These are phyloP conservation scores for Leuctra nigra DNA, from an alignment of 2,888 invertebrate species.

Conservation along the genomic window DNA sequence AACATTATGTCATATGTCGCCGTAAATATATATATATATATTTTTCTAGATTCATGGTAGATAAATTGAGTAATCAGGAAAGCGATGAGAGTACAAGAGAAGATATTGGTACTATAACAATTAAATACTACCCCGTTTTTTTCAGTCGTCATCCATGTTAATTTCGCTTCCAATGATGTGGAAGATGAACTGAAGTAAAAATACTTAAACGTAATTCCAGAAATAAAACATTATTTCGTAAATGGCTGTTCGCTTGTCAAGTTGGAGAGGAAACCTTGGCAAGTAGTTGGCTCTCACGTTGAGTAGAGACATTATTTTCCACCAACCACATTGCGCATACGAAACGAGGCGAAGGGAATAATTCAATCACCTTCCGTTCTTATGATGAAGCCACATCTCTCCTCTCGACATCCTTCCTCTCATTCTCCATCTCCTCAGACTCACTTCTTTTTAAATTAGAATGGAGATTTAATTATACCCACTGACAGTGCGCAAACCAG, in stretches of 20 bases:
- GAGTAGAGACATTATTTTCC: background rate
- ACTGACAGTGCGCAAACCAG: no score
- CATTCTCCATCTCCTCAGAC: background rate
- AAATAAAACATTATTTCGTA: conserved; percentile 8
- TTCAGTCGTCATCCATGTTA: no score
- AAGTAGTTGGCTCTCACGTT: background rate
- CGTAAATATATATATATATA: background rate
- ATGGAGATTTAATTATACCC: conserved; percentile 3
- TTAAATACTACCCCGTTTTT: no score
- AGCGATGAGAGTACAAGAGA: no score
- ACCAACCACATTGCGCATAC: no score
- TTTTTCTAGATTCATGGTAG: background rate
- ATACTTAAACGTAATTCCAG: background rate
- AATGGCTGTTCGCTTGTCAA: conserved; percentile 1
- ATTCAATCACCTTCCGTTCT: conserved; percentile 5
- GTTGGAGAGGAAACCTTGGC: background rate
- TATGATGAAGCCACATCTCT: background rate
- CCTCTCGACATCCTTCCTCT: conserved; percentile 4
- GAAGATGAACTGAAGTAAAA: no score
- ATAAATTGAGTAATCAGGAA: background rate
- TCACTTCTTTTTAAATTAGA: conserved; percentile 7
- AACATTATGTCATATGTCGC: background rate
- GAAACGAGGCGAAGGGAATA: background rate
- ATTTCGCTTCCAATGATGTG: no score
- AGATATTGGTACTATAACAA: no score